Evolutionary conservation across 1,140 invertebrate species (phyloP).

Genomic region (Cylas formicarius): DNA sequence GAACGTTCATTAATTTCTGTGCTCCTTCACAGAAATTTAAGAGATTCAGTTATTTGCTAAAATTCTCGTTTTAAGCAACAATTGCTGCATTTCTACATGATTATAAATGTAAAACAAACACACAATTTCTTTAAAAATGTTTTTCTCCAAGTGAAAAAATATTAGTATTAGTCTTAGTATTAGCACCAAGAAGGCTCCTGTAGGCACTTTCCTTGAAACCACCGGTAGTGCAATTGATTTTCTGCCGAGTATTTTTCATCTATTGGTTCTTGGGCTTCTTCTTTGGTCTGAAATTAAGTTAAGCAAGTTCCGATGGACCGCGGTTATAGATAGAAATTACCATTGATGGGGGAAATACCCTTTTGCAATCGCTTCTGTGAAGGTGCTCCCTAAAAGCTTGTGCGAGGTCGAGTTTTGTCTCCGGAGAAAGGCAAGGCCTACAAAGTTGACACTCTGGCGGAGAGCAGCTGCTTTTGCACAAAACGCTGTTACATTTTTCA

Average conservation of each 20-base stretch:
- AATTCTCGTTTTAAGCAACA: too few relatives aligned
- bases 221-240: constrained; percentile 64
- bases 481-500: constrained; percentile 55
- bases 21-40: too few relatives aligned
- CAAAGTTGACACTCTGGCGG: constrained; percentile 70
- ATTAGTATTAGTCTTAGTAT: constrained; percentile 13
- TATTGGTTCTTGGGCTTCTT: constrained; percentile 23
- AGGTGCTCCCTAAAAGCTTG: constrained; percentile 72
- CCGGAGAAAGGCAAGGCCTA: constrained; percentile 62
- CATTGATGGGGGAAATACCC: constrained; percentile 72
- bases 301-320: constrained; percentile 37
- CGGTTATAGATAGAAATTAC: constrained; percentile 43
- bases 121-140: too few relatives aligned
- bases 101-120: too few relatives aligned
- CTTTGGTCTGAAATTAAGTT: constrained; percentile 18
- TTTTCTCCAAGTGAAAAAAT: background rate
- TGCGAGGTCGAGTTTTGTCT: constrained; percentile 52
- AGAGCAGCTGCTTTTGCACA: constrained; percentile 58
- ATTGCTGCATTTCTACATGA: too few relatives aligned
- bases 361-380: constrained; percentile 66
- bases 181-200: constrained; percentile 65
- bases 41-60: too few relatives aligned
- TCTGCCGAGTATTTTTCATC: constrained; percentile 48
- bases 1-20: too few relatives aligned
- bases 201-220: constrained; percentile 80